Evolutionary conservation across 2,888 invertebrate genomes (phyloP), one percentile per base, ranked within the genome.

Genomic region (Sylvicola cinctus): DNA sequence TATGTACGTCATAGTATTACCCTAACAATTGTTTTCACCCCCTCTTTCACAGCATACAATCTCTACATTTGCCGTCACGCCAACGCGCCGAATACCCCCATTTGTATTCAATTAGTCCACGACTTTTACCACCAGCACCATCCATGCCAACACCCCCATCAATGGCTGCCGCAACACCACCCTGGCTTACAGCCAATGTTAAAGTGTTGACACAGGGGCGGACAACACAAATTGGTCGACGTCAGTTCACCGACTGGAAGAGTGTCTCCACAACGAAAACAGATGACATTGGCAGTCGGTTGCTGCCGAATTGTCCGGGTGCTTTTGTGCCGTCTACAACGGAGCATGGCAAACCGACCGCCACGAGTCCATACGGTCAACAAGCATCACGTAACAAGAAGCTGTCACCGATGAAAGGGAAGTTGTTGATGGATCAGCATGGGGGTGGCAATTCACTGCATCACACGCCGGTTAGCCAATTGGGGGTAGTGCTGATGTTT

Each of bases 271-370:
- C 23, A 27, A 33, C 12, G 20, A 27, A 23, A 8, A 16, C 16
- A 13, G 25, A 29, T 15, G 37, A 41, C 23, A 35, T 33, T 8
- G 36, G 32, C 36, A 41, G 42, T 37, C 39, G 40, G 34, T 35
- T 42, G 29, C 37, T 41, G 30, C 42, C 43, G 37, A 42, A 40
- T 35, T 43, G 40, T 35, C 39, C 43, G 15, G 43, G 43, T 13
- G 39, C 36, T 13, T 20, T 20, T 20, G 8, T 20, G 8, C n/a
- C n/a, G n/a, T 6, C 20, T 20, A 4, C 20, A 20, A 6, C 20
- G 5, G 20, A 4, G 4, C 5, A 20, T 6, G 20, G 4, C 5
- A 20, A 20, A 8, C 16, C 29, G 11, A n/a, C 14, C 10, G 10
- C 29, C 3, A 29, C 13, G 8, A 8, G 13, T 29, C 8, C 14